Evolutionary conservation across 2,797 vertebrate genomes (phyloP).

Genomic region (Malacoraja senta): DNA sequence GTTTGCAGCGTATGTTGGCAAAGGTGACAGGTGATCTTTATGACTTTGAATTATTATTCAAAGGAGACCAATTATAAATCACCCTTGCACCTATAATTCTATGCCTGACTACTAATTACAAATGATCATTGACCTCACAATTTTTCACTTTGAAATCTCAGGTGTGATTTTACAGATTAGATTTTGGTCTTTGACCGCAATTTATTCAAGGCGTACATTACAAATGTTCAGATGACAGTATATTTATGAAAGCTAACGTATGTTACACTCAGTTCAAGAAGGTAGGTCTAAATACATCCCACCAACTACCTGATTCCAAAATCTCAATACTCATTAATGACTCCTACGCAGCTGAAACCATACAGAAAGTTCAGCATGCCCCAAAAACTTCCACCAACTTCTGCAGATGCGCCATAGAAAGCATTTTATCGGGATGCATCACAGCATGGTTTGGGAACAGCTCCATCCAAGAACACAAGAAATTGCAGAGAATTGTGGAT

Average conservation of each 20-base stretch:
- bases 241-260: slow-evolving; percentile 19
- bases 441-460: no score
- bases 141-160: slow-evolving; percentile 3
- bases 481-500: no score
- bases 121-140: slow-evolving; percentile 26
- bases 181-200: not conserved
- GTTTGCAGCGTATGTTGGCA: slow-evolving; percentile 29
- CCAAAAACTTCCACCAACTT: no score
- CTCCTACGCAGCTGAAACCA: not conserved
- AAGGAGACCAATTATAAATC: slow-evolving; percentile 46
- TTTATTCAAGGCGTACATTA: not conserved
- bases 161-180: not conserved
- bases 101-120: slow-evolving; percentile 31
- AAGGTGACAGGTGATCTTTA: slow-evolving; percentile 49
- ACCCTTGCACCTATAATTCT: slow-evolving; percentile 17
- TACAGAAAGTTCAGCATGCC: not conserved
- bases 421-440: no score
- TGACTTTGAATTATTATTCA: slow-evolving; percentile 45
- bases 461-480: no score
- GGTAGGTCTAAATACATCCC: not conserved
- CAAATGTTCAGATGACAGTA: not conserved
- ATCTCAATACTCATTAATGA: not conserved
- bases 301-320: not conserved
- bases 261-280: not conserved
- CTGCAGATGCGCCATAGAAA: no score